Conservation (phyloP, 2,113 vertebrate genomes). For the Melanotaenia duboulayi region DNA sequence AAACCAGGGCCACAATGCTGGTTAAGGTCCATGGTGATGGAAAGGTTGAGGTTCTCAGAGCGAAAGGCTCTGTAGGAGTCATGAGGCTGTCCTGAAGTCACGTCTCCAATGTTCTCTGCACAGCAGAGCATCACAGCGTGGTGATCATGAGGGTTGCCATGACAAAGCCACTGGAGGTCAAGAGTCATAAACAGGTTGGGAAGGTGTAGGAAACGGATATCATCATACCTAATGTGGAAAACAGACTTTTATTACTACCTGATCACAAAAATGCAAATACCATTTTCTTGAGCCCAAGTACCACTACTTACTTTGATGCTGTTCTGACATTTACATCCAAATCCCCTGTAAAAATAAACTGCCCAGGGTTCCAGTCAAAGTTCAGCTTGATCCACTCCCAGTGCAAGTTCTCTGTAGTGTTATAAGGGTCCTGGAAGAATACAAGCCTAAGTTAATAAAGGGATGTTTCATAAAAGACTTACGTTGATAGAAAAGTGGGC, state of each 20-base stretch:
- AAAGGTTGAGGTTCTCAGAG: conserved; percentile 96
- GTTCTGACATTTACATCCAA: conserved; percentile 96
- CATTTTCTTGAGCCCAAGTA: not conserved
- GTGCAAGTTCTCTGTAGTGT: conserved; percentile 98
- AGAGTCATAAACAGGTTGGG: conserved; percentile 95
- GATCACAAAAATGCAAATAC: not conserved
- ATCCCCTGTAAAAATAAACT: conserved; percentile 94
- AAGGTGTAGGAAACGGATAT: conserved; percentile 96
- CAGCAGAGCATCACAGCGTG: conserved; percentile 91
- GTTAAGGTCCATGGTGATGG: conserved; percentile 95
- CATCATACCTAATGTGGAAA: conserved; percentile 88
- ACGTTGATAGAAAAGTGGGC: no score
- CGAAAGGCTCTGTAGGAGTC: conserved; percentile 98
- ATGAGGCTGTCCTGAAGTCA: conserved; percentile 90
- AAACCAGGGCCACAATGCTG: conserved; percentile 80
- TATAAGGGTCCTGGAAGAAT: conserved; percentile 92
- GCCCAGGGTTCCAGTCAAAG: conserved; percentile 93
- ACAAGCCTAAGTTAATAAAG: not conserved
- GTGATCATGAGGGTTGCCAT: conserved; percentile 96
- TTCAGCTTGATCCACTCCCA: conserved; percentile 96
- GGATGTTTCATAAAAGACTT: no score
- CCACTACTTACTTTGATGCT: conserved; percentile 92
- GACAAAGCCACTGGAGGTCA: conserved; percentile 96
- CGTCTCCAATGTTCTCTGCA: conserved; percentile 88
- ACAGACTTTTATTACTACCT: not conserved